Evolutionary conservation across 2,888 invertebrate genomes (phyloP).

Genomic region (Anthrax anthrax): DNA sequence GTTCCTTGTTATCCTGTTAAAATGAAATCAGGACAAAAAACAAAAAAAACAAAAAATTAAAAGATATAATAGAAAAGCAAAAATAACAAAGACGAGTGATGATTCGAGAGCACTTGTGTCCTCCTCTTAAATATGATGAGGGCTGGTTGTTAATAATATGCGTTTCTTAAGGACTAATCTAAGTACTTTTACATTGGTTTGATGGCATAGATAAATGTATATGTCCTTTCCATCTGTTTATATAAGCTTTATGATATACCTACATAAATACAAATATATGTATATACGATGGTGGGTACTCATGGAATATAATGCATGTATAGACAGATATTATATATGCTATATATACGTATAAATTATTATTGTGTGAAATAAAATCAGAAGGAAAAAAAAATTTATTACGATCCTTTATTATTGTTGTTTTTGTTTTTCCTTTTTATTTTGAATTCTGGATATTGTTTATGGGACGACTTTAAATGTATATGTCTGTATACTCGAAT

Average conservation of each 20-base stretch:
- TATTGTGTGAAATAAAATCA: too few species aligned
- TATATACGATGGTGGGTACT: too few species aligned
- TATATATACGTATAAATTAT: too few species aligned
- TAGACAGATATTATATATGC: too few species aligned
- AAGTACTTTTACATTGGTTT: neutral
- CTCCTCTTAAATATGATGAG: neutral
- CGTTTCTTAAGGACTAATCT: neutral
- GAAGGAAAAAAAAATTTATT: too few species aligned
- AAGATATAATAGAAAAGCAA: constrained; percentile 3
- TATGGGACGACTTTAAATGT: neutral
- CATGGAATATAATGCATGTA: too few species aligned
- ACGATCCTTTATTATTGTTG: too few species aligned
- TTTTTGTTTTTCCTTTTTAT: neutral
- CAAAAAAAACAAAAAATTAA: too few species aligned
- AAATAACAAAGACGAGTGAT: constrained; percentile 3
- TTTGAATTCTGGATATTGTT: neutral
- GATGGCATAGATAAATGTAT: constrained; percentile 9
- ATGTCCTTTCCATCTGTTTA: neutral
- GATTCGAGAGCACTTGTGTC: constrained; percentile 6
- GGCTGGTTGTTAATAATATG: neutral
- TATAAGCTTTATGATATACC: too few species aligned
- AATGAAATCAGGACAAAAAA: too few species aligned
- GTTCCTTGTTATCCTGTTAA: constrained; percentile 11
- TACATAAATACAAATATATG: too few species aligned
- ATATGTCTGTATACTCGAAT: too few species aligned